These are phyloP conservation scores for Ophion ellenae DNA, from an alignment of 2,888 invertebrate genomes.

Conservation along the genomic window DNA sequence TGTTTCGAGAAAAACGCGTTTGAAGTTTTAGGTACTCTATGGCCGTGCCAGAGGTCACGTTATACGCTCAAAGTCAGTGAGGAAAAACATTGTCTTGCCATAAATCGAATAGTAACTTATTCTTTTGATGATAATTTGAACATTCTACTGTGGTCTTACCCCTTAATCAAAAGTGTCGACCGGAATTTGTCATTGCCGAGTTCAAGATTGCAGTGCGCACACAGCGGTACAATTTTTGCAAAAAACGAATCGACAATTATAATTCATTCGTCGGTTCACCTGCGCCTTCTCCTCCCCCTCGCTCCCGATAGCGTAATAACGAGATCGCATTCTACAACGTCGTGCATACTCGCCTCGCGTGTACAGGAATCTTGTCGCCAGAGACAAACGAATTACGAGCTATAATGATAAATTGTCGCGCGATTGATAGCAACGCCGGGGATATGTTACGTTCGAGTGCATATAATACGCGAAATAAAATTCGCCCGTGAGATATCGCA, in stretches of 20 bases:
- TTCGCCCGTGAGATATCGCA: conserved; percentile 33
- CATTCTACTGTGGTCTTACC: too few species aligned
- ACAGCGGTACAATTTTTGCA: background rate
- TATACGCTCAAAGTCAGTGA: too few species aligned
- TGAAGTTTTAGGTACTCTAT: too few species aligned
- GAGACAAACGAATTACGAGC: conserved; percentile 51
- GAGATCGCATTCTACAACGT: conserved; percentile 33
- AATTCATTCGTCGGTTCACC: conserved; percentile 28
- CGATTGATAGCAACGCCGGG: conserved; percentile 51
- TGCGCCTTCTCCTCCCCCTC: background rate
- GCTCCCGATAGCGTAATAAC: conserved; percentile 15
- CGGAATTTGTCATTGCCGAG: background rate
- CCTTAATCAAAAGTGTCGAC: background rate
- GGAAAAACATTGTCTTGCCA: too few species aligned
- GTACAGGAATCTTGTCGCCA: conserved; percentile 44
- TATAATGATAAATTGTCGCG: conserved; percentile 47
- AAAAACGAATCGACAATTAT: background rate
- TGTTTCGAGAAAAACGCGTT: too few species aligned
- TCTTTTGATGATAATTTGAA: too few species aligned
- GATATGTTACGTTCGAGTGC: conserved; percentile 13
- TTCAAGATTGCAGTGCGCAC: too few species aligned
- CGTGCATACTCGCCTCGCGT: background rate
- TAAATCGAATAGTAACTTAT: too few species aligned
- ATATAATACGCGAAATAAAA: conserved; percentile 45
- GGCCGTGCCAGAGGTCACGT: too few species aligned